These are phyloP conservation scores for Linyphia triangularis DNA, from an alignment of 2,888 invertebrate species.

Conservation along the genomic window DNA sequence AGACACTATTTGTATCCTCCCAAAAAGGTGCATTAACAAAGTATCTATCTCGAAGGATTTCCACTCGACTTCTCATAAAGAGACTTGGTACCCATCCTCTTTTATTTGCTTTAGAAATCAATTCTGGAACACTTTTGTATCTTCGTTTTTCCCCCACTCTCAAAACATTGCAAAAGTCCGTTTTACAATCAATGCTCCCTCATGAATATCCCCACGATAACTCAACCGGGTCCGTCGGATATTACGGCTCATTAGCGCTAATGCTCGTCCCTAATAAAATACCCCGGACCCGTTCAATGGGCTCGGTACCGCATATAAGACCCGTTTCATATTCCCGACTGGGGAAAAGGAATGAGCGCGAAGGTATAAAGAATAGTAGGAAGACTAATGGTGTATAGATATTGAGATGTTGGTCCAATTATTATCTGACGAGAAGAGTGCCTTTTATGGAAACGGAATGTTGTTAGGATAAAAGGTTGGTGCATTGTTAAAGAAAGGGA, in stretches of 20 bases:
- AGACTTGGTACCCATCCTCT: neutral
- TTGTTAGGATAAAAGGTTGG: neutral
- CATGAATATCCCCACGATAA: conserved; percentile 54
- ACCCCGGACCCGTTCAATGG: conserved; percentile 25
- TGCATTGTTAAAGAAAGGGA: conserved; percentile 9
- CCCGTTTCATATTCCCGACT: conserved; percentile 20
- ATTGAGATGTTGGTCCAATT: conserved; percentile 60
- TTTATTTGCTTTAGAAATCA: conserved; percentile 22
- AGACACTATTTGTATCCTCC: too few relatives aligned
- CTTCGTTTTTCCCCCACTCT: neutral
- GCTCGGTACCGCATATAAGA: neutral
- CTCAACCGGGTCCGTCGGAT: conserved; percentile 48
- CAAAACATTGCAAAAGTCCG: neutral
- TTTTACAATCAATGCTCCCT: conserved; percentile 52
- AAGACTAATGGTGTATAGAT: conserved; percentile 58
- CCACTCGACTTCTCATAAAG: conserved; percentile 8
- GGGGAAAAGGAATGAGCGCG: neutral
- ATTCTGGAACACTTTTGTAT: neutral
- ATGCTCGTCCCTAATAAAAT: conserved; percentile 56
- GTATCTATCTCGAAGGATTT: neutral
- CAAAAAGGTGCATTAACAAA: neutral
- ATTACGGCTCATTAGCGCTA: conserved; percentile 65
- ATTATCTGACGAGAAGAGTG: conserved; percentile 10
- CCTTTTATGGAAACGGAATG: conserved; percentile 40
- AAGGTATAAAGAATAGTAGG: neutral